Base-by-base conservation (phyloP, 2,797 vertebrate genomes). In the Sebastes aleutianus region DNA sequence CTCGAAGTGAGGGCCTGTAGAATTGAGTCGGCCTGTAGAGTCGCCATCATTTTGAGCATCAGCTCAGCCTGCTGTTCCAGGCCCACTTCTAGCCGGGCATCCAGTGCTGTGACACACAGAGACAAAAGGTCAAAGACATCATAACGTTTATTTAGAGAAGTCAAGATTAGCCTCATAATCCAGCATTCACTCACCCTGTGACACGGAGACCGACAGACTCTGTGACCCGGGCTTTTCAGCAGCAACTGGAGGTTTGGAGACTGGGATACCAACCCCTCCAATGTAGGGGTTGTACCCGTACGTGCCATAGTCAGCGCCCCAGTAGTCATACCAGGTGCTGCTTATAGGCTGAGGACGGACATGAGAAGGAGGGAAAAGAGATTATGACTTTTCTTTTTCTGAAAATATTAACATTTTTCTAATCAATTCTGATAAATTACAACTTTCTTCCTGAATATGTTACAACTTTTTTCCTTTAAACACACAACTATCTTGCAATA, bases 11-110 rank as follows among this genome's bases (percentile, higher is more conserved):
- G 96, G 8, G 99, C 98, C 80, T 99, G 99, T 31, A 99, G 92
- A 89, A 99, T 98, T 53, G 99, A 99, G 90, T 99, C 99, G 0
- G 99, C 99, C 94, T 99, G 98, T 64, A 99, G 88, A 0, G 98
- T 99, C 27, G 98, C 97, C 99, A 99, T 99, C 99, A 99, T 99
- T 94, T 99, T 99, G 79, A 99, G 94, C 98, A 99, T 99, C 80
- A 99, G 96, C 85, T 99, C 99, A 36, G 99, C 99, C 91, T 99
- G 99, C 86, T 99, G 99, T 85, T 99, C 99, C 85, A 99, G 95
- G 64, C 99, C 99, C 89, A 99, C 98, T 91, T 99, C 99, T 2
- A 99, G 93, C 56, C 98, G 97, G 50, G 99, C 98, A 83, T 99
- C 99, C 90, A 99, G 91, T 39, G 99, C 99, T 99, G 85, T n/a